Conservation (phyloP, 1,140 invertebrate genomes). For the Aleiodes sp. region DNA sequence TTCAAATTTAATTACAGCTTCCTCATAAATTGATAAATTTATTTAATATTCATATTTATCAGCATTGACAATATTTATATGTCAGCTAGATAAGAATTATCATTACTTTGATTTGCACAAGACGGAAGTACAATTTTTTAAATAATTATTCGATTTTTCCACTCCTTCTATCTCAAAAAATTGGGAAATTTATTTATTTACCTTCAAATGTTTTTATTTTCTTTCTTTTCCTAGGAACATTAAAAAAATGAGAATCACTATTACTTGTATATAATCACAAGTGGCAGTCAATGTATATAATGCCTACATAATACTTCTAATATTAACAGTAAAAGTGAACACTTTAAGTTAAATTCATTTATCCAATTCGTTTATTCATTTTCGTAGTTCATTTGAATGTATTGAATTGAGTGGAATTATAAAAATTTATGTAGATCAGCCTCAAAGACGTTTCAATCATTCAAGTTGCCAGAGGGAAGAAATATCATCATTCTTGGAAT, state of each 20-base stretch:
- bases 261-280: slow-evolving; percentile 13
- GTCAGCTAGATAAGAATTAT: background rate
- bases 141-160: background rate
- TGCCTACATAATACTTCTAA: slow-evolving; percentile 4
- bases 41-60: background rate
- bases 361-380: background rate
- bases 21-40: background rate
- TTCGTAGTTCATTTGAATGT: no score
- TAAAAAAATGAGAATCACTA: slow-evolving; percentile 9
- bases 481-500: no score
- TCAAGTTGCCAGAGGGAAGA: no score
- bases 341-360: slow-evolving; percentile 1
- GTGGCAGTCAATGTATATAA: slow-evolving; percentile 17
- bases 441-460: no score
- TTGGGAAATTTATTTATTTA: background rate
- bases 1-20: background rate
- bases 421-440: no score
- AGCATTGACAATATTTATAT: background rate
- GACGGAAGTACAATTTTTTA: slow-evolving; percentile 12
- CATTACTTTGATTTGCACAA: background rate
- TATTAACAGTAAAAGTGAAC: slow-evolving; percentile 14
- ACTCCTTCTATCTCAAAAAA: background rate
- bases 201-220: no score
- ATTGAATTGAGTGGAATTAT: no score
- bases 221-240: slow-evolving; percentile 3